Evolutionary conservation across 1,140 invertebrate genomes (phyloP), one percentile per base, ranked within the genome.

Genomic region (Cotesia chilonis): DNA sequence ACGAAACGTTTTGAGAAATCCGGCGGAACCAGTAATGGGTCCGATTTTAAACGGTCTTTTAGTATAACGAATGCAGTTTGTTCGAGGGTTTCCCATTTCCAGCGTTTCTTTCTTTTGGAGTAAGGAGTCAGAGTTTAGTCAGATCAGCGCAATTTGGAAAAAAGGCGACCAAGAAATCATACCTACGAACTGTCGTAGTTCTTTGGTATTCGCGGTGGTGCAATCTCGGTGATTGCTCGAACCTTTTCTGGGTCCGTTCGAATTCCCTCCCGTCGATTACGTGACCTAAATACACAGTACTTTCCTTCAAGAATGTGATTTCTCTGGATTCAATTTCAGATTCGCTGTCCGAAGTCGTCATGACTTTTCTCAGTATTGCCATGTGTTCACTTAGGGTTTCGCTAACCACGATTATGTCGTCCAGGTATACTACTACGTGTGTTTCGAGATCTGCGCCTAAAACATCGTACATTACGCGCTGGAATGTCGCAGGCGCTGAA

Each of bases 121-220:
- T 6, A 82, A 38, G 20, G 60, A 52, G 6, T 6, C 84, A 59
- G 6, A 81, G 83, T 14, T 41, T 51, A 7, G 74, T 77, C 10
- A 83, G 68, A n/a, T 73, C 65, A 0, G 80, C 60, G 72, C 81
- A 85, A 51, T 84, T 80, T 3, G 74, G 72, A 6, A 87, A 80
- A 55, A 87, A 86, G 66, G 28, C 83, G 68, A 87, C 76, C 82
- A 88, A 0, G 71, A 74, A 0, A 74, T 66, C 28, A 79, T 73
- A 6, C 80, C 81, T 1, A 84, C 35, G 37, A 83, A 83, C 38
- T 76, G 41, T 36, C 78, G 73, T 4, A 83, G 10, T 36, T 82
- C 55, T 52, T 78, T 80, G 4, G 77, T 64, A 6, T 71, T 79
- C 28, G 74, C n/a, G 80, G 82, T 12, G 28, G 1, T 0, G 70